Evolutionary conservation across 2,113 vertebrate genomes (phyloP).

Genomic region (Anser cygnoides): DNA sequence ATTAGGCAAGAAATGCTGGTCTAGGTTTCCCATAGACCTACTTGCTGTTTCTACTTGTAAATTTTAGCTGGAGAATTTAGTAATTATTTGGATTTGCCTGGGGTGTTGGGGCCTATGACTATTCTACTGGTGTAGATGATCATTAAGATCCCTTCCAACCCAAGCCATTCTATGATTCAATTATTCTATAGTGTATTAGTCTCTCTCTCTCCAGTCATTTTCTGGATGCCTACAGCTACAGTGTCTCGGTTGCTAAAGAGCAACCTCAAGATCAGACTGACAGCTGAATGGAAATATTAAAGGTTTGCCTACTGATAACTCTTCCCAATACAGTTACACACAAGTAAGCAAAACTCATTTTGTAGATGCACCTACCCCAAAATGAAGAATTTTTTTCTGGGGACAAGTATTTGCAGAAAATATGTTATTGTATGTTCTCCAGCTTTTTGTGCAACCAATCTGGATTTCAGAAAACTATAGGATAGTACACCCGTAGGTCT

Average conservation of each 20-base stretch:
- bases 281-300: neutral
- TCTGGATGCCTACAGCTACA: neutral
- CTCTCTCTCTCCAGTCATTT: neutral
- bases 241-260: no score
- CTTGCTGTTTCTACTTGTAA: neutral
- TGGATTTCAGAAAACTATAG: neutral
- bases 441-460: neutral
- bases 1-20: neutral
- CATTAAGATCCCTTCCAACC: no score
- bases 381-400: neutral
- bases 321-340: neutral
- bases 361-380: no score
- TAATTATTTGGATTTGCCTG: neutral
- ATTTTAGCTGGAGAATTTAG: neutral
- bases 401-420: neutral
- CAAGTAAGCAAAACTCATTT: neutral
- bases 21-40: rapidly evolving
- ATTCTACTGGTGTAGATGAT: neutral
- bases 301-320: neutral
- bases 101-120: rapidly evolving
- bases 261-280: neutral
- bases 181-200: neutral
- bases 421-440: neutral
- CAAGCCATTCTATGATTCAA: no score
- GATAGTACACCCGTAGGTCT: neutral